Conservation (phyloP, 2,797 vertebrate genomes). For the Semaprochilodus insignis region DNA sequence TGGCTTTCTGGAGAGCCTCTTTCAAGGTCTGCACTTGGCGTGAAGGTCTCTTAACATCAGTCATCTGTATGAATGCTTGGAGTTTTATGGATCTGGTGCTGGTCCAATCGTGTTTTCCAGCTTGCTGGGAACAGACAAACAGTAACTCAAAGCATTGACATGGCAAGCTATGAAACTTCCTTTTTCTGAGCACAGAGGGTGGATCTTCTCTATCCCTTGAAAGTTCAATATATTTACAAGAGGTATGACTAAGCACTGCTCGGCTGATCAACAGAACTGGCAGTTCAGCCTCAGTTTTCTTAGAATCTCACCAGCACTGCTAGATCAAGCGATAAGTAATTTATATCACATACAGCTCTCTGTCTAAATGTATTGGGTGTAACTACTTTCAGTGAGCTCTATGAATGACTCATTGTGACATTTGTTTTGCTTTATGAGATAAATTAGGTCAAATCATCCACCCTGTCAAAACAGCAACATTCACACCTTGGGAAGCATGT, state of each 20-base stretch:
- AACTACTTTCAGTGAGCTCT: slow-evolving; percentile 1
- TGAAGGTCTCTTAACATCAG: not conserved
- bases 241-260: slow-evolving; percentile 14
- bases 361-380: not conserved
- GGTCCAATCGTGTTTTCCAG: slow-evolving; percentile 22
- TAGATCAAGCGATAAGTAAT: not conserved
- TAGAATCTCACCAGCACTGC: not conserved
- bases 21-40: too few species aligned
- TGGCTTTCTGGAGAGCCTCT: not conserved
- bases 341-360: not conserved
- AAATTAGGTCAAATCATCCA: slow-evolving; percentile 34
- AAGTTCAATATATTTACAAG: slow-evolving; percentile 1
- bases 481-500: not conserved
- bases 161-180: too few species aligned
- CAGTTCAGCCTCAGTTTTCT: not conserved
- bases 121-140: not conserved
- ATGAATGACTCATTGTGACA: slow-evolving; percentile 22
- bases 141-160: not conserved
- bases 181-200: not conserved
- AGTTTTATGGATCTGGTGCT: slow-evolving; percentile 13
- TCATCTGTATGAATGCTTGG: not conserved
- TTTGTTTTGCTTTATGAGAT: slow-evolving; percentile 14
- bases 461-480: not conserved
- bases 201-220: slow-evolving; percentile 3
- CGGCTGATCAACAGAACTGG: not conserved